These are phyloP conservation scores for Chalcis sispes DNA, from an alignment of 2,888 invertebrate species.

Conservation along the genomic window DNA sequence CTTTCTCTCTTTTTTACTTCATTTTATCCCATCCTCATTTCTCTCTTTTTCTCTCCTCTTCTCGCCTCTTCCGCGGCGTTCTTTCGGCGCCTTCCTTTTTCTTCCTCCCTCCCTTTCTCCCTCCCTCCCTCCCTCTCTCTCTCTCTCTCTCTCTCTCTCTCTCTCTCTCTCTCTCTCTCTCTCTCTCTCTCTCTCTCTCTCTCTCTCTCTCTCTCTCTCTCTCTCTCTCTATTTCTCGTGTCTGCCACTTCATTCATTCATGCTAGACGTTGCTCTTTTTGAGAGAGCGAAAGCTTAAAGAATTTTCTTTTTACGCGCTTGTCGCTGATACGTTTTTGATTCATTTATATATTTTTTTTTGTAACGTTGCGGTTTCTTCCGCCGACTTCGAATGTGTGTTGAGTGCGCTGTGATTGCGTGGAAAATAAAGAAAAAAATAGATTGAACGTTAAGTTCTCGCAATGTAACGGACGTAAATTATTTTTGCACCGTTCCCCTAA, in stretches of 20 bases:
- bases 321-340: constrained; percentile 3
- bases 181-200: not conserved
- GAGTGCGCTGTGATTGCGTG: no score
- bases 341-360: no score
- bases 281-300: constrained; percentile 18
- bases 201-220: not conserved
- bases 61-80: not conserved
- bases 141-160: no score
- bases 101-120: constrained; percentile 1
- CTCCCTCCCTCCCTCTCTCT: not conserved
- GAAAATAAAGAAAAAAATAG: no score
- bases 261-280: not conserved
- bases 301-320: constrained; percentile 10
- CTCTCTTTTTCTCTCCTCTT: not conserved
- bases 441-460: no score
- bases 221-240: not conserved
- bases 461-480: no score
- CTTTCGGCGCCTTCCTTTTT: not conserved
- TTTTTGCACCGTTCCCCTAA: no score
- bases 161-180: no score
- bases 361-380: no score
- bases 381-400: no score
- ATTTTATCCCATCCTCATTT: no score
- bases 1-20: no score
- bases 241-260: constrained; percentile 14